Percentiles rank a stretch among this genome's conserved stretches.
These are phyloP conservation scores for Girardinus metallicus DNA, from an alignment of 2,797 vertebrate genomes.

Conservation along the genomic window DNA sequence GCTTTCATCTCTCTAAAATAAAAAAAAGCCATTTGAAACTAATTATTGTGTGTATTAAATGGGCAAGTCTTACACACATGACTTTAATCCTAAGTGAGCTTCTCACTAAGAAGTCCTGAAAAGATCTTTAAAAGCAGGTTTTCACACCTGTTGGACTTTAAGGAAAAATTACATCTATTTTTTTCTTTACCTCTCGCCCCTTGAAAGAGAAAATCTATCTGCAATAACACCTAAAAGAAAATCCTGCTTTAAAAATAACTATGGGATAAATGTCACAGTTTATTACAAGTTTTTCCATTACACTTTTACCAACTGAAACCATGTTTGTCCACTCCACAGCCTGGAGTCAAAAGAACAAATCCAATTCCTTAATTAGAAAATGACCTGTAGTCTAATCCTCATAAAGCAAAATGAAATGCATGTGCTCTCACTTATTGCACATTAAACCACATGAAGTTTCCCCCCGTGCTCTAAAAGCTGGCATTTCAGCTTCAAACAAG, in stretches of 20 bases:
- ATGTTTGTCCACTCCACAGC: not conserved
- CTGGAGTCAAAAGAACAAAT: not conserved
- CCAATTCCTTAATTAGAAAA: constrained; percentile 1
- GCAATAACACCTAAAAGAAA: not conserved
- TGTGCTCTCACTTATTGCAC: constrained; percentile 45
- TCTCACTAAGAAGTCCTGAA: not conserved
- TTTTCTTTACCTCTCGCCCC: not conserved
- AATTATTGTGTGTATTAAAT: not conserved
- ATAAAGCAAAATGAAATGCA: constrained; percentile 27
- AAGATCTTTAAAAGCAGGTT: not conserved
- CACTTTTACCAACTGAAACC: not conserved
- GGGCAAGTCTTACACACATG: not conserved
- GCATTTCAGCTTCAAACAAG: not conserved
- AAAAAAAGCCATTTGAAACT: not conserved
- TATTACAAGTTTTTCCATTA: not conserved
- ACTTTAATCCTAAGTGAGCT: not conserved
- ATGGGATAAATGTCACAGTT: not conserved
- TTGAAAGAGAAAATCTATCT: not conserved
- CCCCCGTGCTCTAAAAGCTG: not conserved
- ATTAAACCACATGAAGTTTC: constrained; percentile 7
- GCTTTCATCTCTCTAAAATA: not conserved
- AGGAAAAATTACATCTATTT: not conserved
- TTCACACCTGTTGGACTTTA: not conserved
- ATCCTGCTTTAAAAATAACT: not conserved
- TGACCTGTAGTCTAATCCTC: not conserved